Evolutionary conservation across 2,888 invertebrate genomes (phyloP), one percentile per base, ranked within the genome.

Genomic region (Drosophila dives): DNA sequence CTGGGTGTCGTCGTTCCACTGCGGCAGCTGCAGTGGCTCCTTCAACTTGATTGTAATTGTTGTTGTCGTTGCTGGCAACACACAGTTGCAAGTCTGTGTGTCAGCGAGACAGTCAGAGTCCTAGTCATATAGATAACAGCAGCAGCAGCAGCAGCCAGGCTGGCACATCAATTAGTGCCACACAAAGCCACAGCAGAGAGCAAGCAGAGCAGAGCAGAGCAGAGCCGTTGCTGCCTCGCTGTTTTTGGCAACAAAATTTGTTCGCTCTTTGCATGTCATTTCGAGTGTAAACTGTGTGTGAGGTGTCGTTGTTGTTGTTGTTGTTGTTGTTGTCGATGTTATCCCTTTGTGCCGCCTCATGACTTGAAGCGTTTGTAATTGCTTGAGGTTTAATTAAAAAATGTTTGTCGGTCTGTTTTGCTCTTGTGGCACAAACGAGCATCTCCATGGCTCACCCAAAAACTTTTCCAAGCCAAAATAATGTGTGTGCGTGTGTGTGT

Each of bases 341-440:
- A 64, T 59, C 65, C 68, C 80, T 78, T 79, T 80, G 79, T 66
- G 63, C 64, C 68, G 72, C 78, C 85, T 69, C 72, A 70, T 83
- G 81, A 86, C 81, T 86, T 77, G 67, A 80, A 77, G 58, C 71
- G 77, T 67, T 75, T 83, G 86, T 89, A 89, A 86, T 86, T 88
- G 88, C 86, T 83, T 88, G 75, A 71, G 86, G 88, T 88, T 86
- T 86, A 86, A 86, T 86, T 86, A 89, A 89, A 88, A 89, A 89
- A 84, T 81, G 77, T 85, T 80, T 82, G 70, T 72, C 65, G 75
- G 75, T 79, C 67, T 79, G 67, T 79, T 51, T 56, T 26, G n/a
- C 66, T 56, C 40, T 17, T 17, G 33, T 59, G 11, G 49, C 45
- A 42, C 49, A 40, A 55, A 23, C 15, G 29, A n/a, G 12, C 29